Percentiles rank a stretch among this genome's conserved stretches.
phyloP scores from a whole-genome alignment of 2,113 vertebrate species.

The Himantopus leucocephalus region DNA sequence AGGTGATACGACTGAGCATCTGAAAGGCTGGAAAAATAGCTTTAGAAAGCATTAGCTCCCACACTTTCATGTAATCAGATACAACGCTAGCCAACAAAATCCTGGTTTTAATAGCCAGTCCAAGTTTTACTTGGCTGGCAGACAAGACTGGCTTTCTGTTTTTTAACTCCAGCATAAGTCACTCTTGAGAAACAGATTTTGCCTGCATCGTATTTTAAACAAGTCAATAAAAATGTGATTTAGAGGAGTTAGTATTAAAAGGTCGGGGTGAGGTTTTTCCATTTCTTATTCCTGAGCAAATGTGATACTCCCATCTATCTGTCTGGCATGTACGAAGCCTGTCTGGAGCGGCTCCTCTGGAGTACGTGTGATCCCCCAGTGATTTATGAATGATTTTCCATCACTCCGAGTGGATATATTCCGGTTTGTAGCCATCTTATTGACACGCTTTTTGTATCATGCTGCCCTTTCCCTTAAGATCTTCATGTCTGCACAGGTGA shows the following conservation, averaged over 20 bases:
- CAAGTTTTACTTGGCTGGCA: conserved; percentile 51
- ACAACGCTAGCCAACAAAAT: conserved; percentile 30
- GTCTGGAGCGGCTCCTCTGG: neutral
- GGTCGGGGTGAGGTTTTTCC: neutral
- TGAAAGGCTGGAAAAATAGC: conserved; percentile 29
- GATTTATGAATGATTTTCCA: conserved; percentile 11
- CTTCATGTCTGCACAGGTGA: neutral
- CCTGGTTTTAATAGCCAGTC: conserved; percentile 38
- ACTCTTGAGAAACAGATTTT: conserved; percentile 41
- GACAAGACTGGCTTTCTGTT: conserved; percentile 21
- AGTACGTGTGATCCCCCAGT: neutral
- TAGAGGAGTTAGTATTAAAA: neutral
- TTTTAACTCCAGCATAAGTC: conserved; percentile 44
- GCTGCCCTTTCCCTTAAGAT: neutral
- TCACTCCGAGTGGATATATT: neutral
- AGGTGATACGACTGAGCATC: neutral
- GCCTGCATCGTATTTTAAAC: conserved; percentile 6
- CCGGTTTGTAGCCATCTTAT: neutral
- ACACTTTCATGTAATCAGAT: conserved; percentile 42
- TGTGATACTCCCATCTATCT: neutral
- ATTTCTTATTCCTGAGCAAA: neutral
- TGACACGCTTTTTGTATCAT: neutral
- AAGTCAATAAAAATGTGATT: conserved; percentile 22
- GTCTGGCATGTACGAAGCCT: neutral
- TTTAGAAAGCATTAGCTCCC: conserved; percentile 2